phyloP scores from a whole-genome alignment of 2,888 invertebrate genomes.

The Syrphus vitripennis region DNA sequence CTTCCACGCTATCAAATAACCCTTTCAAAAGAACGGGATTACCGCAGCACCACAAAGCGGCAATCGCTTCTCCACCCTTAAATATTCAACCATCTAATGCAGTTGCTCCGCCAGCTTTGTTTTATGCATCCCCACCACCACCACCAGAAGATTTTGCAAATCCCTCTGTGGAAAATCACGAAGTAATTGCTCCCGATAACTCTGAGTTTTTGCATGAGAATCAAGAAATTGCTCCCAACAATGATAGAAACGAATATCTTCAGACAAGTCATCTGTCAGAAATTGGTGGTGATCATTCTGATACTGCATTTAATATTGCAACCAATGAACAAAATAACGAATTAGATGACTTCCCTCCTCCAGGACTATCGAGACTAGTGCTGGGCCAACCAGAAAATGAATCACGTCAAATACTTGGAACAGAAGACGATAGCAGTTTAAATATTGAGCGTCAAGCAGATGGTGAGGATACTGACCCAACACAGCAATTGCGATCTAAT shows the following conservation, averaged over 20 bases:
- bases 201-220: slow-evolving; percentile 83
- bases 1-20: slow-evolving; percentile 72
- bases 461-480: slow-evolving; percentile 79
- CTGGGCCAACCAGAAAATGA: slow-evolving; percentile 85
- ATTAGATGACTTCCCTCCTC: slow-evolving; percentile 83
- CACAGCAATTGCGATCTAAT: slow-evolving; percentile 54
- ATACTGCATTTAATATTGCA: slow-evolving; percentile 67
- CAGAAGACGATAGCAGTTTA: slow-evolving; percentile 78
- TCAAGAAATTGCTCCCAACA: slow-evolving; percentile 84
- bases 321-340: slow-evolving; percentile 76
- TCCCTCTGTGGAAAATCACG: slow-evolving; percentile 81
- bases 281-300: slow-evolving; percentile 76
- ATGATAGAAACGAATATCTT: slow-evolving; percentile 89
- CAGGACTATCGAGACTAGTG: slow-evolving; percentile 86
- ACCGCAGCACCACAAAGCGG: slow-evolving; percentile 76
- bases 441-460: slow-evolving; percentile 81
- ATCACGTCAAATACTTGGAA: slow-evolving; percentile 82
- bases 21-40: slow-evolving; percentile 78
- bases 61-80: slow-evolving; percentile 81
- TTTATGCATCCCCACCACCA: slow-evolving; percentile 72
- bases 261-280: slow-evolving; percentile 89
- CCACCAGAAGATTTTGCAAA: slow-evolving; percentile 78
- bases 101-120: slow-evolving; percentile 40
- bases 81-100: slow-evolving; percentile 76
- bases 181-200: slow-evolving; percentile 85